These are phyloP conservation scores for Ostrea denselamellosa DNA, from an alignment of 1,140 invertebrate species.

Conservation along the genomic window DNA sequence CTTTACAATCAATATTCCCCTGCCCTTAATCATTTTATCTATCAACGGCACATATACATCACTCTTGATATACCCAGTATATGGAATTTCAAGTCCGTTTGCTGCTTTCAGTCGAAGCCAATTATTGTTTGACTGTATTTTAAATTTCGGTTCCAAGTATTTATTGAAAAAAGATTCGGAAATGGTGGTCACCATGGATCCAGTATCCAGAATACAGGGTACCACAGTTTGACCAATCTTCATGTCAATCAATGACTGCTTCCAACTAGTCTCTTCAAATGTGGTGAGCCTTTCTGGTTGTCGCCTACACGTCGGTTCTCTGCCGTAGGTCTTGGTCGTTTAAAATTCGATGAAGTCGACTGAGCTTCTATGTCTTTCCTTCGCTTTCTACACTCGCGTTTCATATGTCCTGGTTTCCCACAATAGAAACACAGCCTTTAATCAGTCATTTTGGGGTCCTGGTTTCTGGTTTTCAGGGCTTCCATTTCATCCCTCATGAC, in stretches of 20 bases:
- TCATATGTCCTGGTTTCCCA: background rate
- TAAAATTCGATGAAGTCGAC: background rate
- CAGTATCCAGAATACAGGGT: constrained; percentile 43
- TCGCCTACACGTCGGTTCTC: constrained; percentile 32
- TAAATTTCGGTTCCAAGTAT: background rate
- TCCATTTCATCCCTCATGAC: background rate
- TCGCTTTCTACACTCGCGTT: background rate
- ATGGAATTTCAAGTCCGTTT: constrained; percentile 50
- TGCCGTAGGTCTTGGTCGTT: constrained; percentile 32
- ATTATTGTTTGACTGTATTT: background rate
- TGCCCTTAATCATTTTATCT: constrained; percentile 39
- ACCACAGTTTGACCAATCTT: background rate
- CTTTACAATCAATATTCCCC: constrained; percentile 44
- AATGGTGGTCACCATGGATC: constrained; percentile 41
- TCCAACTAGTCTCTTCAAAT: constrained; percentile 11
- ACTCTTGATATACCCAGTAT: constrained; percentile 48
- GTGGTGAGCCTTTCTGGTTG: background rate
- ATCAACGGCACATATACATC: constrained; percentile 7
- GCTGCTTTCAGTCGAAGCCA: constrained; percentile 41
- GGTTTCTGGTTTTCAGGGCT: background rate
- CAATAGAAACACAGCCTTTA: background rate
- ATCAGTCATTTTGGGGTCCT: background rate
- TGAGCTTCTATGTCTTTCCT: background rate
- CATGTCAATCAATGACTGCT: background rate
- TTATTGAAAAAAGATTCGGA: constrained; percentile 39